These are phyloP conservation scores for Helicoverpa armigera DNA, from an alignment of 1,140 invertebrate genomes.

Conservation along the genomic window DNA sequence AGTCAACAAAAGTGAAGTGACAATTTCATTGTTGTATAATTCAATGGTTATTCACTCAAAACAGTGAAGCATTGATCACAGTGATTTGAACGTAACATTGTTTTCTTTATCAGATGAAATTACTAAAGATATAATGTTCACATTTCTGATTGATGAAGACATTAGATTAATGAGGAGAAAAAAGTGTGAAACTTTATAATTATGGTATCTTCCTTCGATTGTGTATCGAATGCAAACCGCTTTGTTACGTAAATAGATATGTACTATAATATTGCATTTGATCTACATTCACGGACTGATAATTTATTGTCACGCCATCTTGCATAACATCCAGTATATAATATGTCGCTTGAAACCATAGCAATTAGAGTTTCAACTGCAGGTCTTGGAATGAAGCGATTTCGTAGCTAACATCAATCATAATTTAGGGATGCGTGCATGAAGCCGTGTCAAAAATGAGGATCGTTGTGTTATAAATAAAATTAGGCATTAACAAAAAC, in stretches of 20 bases:
- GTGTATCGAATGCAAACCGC: constrained; percentile 39
- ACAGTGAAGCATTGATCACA: not conserved
- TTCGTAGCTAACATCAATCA: too few relatives aligned
- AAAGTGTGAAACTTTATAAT: constrained; percentile 51
- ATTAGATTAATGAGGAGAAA: constrained; percentile 44
- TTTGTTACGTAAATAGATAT: constrained; percentile 54
- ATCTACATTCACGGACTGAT: constrained; percentile 51
- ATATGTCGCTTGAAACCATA: constrained; percentile 20
- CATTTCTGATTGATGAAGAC: constrained; percentile 7
- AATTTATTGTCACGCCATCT: constrained; percentile 44
- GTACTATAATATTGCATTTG: constrained; percentile 47
- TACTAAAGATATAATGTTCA: not conserved
- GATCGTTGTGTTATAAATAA: too few relatives aligned
- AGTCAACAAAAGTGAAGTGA: too few relatives aligned
- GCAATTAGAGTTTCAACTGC: too few relatives aligned
- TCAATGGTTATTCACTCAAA: too few relatives aligned
- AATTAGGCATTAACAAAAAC: too few relatives aligned
- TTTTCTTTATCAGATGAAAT: constrained; percentile 12
- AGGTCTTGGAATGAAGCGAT: too few relatives aligned
- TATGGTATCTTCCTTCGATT: constrained; percentile 52
- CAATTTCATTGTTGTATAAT: too few relatives aligned
- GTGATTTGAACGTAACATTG: not conserved
- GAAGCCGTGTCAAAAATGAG: too few relatives aligned
- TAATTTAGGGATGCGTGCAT: too few relatives aligned
- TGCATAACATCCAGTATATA: constrained; percentile 31